Evolutionary conservation across 1,140 invertebrate species (phyloP), one percentile per base, ranked within the genome.

Genomic region (Hirudo medicinalis): DNA sequence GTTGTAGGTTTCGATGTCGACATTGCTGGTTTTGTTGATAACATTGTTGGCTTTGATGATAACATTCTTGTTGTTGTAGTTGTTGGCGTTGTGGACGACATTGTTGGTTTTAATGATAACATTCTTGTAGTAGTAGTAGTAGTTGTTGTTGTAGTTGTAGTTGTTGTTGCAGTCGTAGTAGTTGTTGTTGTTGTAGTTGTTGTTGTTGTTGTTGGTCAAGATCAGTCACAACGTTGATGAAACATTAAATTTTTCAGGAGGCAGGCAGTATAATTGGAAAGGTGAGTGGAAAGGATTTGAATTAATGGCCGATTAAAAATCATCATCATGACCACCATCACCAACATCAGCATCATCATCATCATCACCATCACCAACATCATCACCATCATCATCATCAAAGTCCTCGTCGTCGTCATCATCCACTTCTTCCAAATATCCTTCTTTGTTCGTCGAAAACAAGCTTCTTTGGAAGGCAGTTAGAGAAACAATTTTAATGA

Each of bases 361-460:
- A n/a, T n/a, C n/a, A n/a, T n/a, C n/a, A 22, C 17, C 57, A 22
- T 22, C 57, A 63, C 17, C 57, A 15, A n/a, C n/a, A n/a, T n/a
- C n/a, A 22, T 63, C 57, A 22, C 19, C 57, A 63, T 63, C 57
- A 15, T 63, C 57, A 63, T 63, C 57, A 11, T 63, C 57, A n/a
- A 8, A 4, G 5, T 32, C 57, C 0, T 63, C 57, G 8, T 63
- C 57, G 17, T 32, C 57, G 15, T 63, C 57, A n/a, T 22, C 19
- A 1, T 63, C 57, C 0, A 15, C 57, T 11, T 63, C 29, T 25
- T 32, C 57, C 22, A 25, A 22, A 63, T 63, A 63, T 63, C 57
- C 22, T 8, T 8, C 29, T 25, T 25, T 63, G 29, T 25, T 22
- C 57, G 11, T 22, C 57, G 22, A 63, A 63, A 25, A 32, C 57